phyloP scores from a whole-genome alignment of 2,888 invertebrate species.

The Drosophila quinaria region DNA sequence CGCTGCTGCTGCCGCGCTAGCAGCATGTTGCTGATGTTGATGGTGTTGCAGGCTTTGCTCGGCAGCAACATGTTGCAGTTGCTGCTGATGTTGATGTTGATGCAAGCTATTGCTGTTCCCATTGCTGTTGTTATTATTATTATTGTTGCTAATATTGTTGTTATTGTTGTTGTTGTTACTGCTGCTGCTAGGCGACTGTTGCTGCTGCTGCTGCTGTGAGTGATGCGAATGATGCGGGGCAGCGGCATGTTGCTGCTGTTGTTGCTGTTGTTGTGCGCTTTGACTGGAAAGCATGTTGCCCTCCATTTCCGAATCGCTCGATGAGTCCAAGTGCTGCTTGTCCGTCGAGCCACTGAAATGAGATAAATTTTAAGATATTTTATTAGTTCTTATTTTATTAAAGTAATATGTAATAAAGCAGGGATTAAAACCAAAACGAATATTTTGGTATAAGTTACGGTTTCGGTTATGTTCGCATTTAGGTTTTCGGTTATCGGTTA shows the following conservation, averaged over 20 bases:
- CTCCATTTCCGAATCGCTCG: slow-evolving; percentile 86
- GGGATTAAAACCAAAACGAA: too few relatives aligned
- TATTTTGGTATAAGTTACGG: too few relatives aligned
- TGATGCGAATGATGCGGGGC: slow-evolving; percentile 58
- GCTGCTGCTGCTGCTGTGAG: slow-evolving; percentile 67
- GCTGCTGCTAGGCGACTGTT: slow-evolving; percentile 59
- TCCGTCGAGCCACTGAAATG: slow-evolving; percentile 85
- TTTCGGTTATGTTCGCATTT: too few relatives aligned
- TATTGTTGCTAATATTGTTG: slow-evolving; percentile 68
- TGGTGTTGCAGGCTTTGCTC: slow-evolving; percentile 70
- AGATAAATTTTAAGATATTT: background rate
- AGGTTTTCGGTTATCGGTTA: too few relatives aligned
- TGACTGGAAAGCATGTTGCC: slow-evolving; percentile 84
- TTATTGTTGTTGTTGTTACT: slow-evolving; percentile 58
- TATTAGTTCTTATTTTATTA: background rate
- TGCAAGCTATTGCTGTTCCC: slow-evolving; percentile 69
- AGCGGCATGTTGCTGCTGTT: slow-evolving; percentile 69
- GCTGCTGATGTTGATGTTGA: slow-evolving; percentile 66
- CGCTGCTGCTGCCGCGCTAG: slow-evolving; percentile 40
- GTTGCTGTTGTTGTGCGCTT: slow-evolving; percentile 67
- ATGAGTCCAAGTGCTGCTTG: slow-evolving; percentile 86
- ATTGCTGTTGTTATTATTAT: slow-evolving; percentile 53
- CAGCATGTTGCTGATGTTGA: slow-evolving; percentile 56
- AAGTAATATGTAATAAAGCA: too few relatives aligned
- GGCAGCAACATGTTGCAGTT: slow-evolving; percentile 51